Evolutionary conservation across 1,140 invertebrate species (phyloP), one percentile per base, ranked within the genome.

Genomic region (Drosophila sp.): DNA sequence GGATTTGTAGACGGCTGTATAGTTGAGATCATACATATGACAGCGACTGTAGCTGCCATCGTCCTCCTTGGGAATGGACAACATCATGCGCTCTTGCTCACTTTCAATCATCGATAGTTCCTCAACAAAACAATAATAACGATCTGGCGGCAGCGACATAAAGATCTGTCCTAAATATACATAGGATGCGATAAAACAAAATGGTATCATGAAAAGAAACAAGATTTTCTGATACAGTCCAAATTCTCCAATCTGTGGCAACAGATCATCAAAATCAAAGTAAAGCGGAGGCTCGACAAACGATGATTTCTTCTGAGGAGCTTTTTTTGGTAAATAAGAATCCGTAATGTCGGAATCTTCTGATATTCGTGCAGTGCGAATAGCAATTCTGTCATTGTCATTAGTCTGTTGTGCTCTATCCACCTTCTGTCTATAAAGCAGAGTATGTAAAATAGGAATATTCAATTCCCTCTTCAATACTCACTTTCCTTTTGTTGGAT

Each of bases 101-200:
- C 34, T 58, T 0, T 6, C 2, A 0, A 63, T 63, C 4, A 71
- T 6, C 7, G 43, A 7, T 40, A 97, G 83, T 80, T 95, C 94
- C 0, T 94, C 94, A 1, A 97, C 94, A 57, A 87, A 92, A 80
- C 96, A 97, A 95, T 96, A 97, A 79, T 96, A 94, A 11, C 95
- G 92, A n/a, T 95, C 94, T 0, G 96, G 96, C 25, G 94, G 93
- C 2, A 97, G 91, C 0, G 96, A 96, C 91, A 97, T 96, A 89
- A 97, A 97, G 45, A 97, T 96, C 92, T 97, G 96, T 0, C 95
- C 94, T 90, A 97, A 97, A 90, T 97, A 97, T 0, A 97, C 95
- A 92, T 96, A 97, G 0, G 96, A 95, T 25, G 97, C 95, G 91
- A 96, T 96, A 80, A 95, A 96, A 1, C 95, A 94, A 78, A 97